Base-by-base conservation (phyloP, 1,140 invertebrate species). In the Musca domestica region DNA sequence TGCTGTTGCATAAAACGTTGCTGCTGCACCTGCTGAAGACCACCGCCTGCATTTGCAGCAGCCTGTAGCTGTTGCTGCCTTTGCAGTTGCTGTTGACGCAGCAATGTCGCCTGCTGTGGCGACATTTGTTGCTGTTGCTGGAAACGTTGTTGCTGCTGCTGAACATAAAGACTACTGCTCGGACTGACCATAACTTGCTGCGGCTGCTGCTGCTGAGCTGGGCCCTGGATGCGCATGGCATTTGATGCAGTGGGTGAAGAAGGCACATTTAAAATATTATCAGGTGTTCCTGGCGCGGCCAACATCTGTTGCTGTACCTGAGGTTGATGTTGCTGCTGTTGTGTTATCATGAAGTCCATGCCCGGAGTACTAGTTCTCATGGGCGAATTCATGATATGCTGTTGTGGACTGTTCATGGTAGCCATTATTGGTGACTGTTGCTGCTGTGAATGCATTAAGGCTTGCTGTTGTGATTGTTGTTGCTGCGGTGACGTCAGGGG, bases 1-100 rank as follows among this genome's bases (percentile, higher is more conserved):
- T 73, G 66, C 64, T 73, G 75, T 17, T 64, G 69, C n/a, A 70
- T 65, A 71, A 76, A 83, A 64, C 80, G 74, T 58, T 85, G 77
- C 65, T 83, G 75, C 34, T 61, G 56, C 19, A 23, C 9, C 5
- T 65, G 83, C 17, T 7, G 82, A 67, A 84, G 74, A 71, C 76
- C 70, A 30, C 76, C 70, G 67, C 72, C 78, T 10, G 48, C 14
- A 61, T 34, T 54, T 47, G 34, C 49, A 46, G 49, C 48, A 27
- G 61, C 27, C 14, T 74, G 67, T 47, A 69, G 46, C 52, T 73
- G 71, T 48, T 74, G 70, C 23, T 74, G 75, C 47, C 78, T 70
- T 49, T 74, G 70, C 30, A 73, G 75, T 48, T 78, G 78, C 65
- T 80, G 66, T 27, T 71, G 70, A 1, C 58, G 70, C 9, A 68